Percentiles rank a stretch among this genome's conserved stretches.
phyloP scores from a whole-genome alignment of 2,797 vertebrate genomes.

The Enteromius anoplus region DNA sequence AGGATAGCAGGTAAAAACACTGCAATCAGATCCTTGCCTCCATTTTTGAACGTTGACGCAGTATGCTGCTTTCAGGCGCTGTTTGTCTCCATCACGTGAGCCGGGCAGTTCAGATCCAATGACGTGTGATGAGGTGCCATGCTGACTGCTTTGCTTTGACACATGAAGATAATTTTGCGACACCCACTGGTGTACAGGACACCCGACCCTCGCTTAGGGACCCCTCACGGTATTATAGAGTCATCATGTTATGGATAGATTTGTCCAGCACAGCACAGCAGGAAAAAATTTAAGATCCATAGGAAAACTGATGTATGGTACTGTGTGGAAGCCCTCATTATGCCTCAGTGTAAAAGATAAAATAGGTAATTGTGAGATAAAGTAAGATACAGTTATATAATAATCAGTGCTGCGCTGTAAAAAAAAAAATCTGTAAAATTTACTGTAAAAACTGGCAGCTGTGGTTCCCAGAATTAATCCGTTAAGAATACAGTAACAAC shows the following conservation, averaged over 20 bases:
- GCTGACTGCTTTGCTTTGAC: slow-evolving; percentile 31
- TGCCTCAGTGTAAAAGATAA: neutral
- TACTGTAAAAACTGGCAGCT: too few species aligned
- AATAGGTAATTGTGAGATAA: neutral
- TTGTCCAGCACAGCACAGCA: neutral
- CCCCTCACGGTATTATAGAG: neutral
- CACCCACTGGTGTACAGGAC: neutral
- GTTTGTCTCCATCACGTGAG: neutral
- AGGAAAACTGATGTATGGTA: neutral
- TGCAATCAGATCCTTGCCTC: slow-evolving; percentile 25
- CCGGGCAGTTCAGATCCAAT: slow-evolving; percentile 8
- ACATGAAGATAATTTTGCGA: neutral
- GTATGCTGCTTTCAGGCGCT: neutral
- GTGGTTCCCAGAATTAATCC: too few species aligned
- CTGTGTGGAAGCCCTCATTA: neutral
- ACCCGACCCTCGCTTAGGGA: neutral
- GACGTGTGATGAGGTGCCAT: slow-evolving; percentile 1
- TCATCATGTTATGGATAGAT: neutral
- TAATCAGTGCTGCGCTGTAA: too few species aligned
- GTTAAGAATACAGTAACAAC: too few species aligned
- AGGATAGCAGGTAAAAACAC: slow-evolving; percentile 13
- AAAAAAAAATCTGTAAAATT: too few species aligned
- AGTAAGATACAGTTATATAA: neutral
- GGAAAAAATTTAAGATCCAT: neutral
- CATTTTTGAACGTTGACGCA: neutral